Percentiles rank a stretch among this genome's conserved stretches.
These are phyloP conservation scores for Gymnoscopelus braueri DNA, from an alignment of 2,797 vertebrate genomes.

Conservation along the genomic window DNA sequence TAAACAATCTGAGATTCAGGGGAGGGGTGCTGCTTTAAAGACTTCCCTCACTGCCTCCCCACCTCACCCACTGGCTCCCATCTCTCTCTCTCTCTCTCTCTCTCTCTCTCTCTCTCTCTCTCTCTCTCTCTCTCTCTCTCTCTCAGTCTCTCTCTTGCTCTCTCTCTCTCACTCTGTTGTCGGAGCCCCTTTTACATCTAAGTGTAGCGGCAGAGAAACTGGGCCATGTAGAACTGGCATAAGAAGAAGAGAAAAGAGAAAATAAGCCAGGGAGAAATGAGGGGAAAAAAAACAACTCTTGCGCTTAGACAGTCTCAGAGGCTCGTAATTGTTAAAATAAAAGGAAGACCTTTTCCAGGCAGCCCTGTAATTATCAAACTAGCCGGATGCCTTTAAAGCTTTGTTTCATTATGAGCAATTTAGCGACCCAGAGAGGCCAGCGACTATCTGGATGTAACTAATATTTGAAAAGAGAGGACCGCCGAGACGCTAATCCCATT, in stretches of 20 bases:
- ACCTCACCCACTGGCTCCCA: background rate
- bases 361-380: constrained; percentile 65
- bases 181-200: constrained; percentile 60
- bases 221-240: constrained; percentile 62
- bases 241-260: constrained; percentile 26
- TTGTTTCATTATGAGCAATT: constrained; percentile 42
- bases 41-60: background rate
- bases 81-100: constrained; percentile 29
- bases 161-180: constrained; percentile 27
- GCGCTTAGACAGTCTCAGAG: constrained; percentile 51
- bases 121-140: constrained; percentile 29
- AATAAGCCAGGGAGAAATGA: too few relatives aligned
- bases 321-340: constrained; percentile 69
- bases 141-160: constrained; percentile 20
- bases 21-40: too few relatives aligned
- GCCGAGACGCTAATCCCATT: constrained; percentile 61
- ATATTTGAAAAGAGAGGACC: constrained; percentile 65
- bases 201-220: constrained; percentile 59
- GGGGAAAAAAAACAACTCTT: constrained; percentile 53
- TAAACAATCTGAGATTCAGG: too few relatives aligned
- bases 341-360: constrained; percentile 57
- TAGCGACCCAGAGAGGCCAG: constrained; percentile 65
- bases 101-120: constrained; percentile 33
- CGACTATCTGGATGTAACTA: constrained; percentile 51
- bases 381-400: constrained; percentile 58